These are phyloP conservation scores for Cyclargus thomasi DNA, from an alignment of 1,140 invertebrate species.

Conservation along the genomic window DNA sequence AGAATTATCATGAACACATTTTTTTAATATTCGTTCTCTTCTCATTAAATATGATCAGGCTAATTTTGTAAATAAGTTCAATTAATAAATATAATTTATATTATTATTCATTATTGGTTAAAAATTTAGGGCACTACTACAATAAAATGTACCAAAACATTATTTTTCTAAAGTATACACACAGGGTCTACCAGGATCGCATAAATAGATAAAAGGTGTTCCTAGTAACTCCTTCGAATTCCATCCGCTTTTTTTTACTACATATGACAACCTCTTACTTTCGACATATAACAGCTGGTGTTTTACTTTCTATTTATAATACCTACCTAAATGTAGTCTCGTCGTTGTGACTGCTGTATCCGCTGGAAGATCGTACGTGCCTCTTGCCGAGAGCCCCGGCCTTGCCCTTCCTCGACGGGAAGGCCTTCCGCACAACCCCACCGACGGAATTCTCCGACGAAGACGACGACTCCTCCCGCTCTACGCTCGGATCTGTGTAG, in stretches of 20 bases:
- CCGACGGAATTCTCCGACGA: conserved; percentile 83
- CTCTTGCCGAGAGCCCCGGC: conserved; percentile 76
- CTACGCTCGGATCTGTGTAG: conserved; percentile 66
- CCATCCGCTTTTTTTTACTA: background rate
- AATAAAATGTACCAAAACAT: background rate
- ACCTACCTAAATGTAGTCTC: conserved; percentile 85
- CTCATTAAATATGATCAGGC: no score
- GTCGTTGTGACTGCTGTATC: conserved; percentile 86
- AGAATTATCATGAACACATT: no score
- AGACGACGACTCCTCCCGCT: conserved; percentile 81
- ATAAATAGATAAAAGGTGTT: background rate
- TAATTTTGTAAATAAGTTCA: background rate
- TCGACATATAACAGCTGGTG: no score
- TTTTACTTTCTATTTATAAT: conserved; percentile 26
- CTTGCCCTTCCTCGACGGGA: conserved; percentile 79
- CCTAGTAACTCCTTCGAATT: background rate
- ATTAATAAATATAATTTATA: background rate
- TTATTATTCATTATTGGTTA: background rate
- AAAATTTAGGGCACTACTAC: background rate
- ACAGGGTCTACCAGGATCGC: background rate
- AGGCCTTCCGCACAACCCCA: conserved; percentile 79
- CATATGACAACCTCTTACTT: no score
- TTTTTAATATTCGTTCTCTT: no score
- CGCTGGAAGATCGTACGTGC: conserved; percentile 83
- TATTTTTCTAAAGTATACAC: background rate